Base-by-base conservation (phyloP, 2,113 vertebrate genomes). In the Speoplatyrhinus poulsoni region DNA sequence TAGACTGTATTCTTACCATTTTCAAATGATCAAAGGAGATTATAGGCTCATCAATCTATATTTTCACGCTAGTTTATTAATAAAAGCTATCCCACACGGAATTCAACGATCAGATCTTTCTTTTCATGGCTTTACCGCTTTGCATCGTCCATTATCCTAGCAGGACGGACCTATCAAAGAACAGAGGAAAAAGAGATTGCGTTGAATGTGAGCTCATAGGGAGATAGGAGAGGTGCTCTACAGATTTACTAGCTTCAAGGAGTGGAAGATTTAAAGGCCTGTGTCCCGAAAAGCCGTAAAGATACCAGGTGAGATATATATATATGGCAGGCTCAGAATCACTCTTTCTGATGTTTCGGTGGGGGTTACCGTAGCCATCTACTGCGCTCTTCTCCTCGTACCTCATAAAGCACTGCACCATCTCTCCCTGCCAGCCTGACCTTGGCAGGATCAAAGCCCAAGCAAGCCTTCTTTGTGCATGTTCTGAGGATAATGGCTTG, bases 201-300 rank as follows among this genome's bases (percentile, higher is more conserved):
- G 36, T 62, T 47, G 55, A 70, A 65, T 59, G 74, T 72, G 75
- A 81, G 65, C 47, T 75, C 12, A 36, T 6, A 41, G 33, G 26
- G 65, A 50, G 17, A 67, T 50, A 5, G 17, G 50, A 53, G 47
- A 67, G 26, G 52, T 26, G 6, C 11, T 47, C 41, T 15, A 36
- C 36, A n/a, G 8, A n/a, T 15, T 63, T 46, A 19, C 57, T 53
- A 46, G 36, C 48, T 62, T 17, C 19, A 17, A 62, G 46, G 15
- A 46, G 8, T 62, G 46, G 10, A 46, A 12, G 16, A 62, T 62
- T 19, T 15, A 1, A 62, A 62, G 36, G 15, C 1, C 12, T 47
- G 15, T 12, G 19, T 13, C 16, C 60, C 16, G 12, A 26, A 49
- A 11, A 62, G 60, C 60, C 46, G 8, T 62, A 62, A 62, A 62